Evolutionary conservation across 2,888 invertebrate species (phyloP), one percentile per base, ranked within the genome.

Genomic region (Caenorhabditis uteleia): DNA sequence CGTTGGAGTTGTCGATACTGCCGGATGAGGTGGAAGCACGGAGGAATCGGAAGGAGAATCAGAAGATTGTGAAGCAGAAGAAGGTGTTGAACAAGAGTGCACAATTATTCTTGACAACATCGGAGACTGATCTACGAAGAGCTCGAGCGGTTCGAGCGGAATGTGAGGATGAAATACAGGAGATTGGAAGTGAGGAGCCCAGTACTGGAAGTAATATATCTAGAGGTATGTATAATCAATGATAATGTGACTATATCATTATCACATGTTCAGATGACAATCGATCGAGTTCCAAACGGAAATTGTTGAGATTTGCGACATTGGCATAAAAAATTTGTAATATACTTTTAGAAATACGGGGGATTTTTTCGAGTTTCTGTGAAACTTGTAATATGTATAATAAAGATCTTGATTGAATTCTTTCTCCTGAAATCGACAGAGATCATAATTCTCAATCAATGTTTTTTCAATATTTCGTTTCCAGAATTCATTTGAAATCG

Each of bases 1-100:
- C 79, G 6, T 60, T 82, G 18, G 80, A 81, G 43, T 50, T 81
- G 6, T 77, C 77, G 12, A 70, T 82, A 31, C 70, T 81, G 25
- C 81, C 81, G 0, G 82, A 82, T 43, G 81, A 80, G 57, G 77
- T 67, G 3, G 76, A 73, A 72, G 56, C 62, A 8, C 62, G 62
- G 27, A 47, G 62, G 6, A 38, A 55, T 16, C 58, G 64, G 10
- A 58, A 65, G 50, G 58, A 65, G 18, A 49, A 54, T 18, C 34
- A 14, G 3, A 29, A 29, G 7, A 45, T 53, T 16, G 31, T 27
- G 8, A 65, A 58, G 23, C 57, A 54, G 5, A 46, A 42, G 20
- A 61, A 55, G 26, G 48, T 46, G 23, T 21, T 62, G 26, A 62
- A 47, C 27, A 56, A 53, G 26, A 57, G 56, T 7, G 48, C 62